A percentile compares a stretch with the other conserved stretches of the same genome.
Evolutionary conservation across 2,113 vertebrate genomes (phyloP).

Genomic region (Nannospalax galili): DNA sequence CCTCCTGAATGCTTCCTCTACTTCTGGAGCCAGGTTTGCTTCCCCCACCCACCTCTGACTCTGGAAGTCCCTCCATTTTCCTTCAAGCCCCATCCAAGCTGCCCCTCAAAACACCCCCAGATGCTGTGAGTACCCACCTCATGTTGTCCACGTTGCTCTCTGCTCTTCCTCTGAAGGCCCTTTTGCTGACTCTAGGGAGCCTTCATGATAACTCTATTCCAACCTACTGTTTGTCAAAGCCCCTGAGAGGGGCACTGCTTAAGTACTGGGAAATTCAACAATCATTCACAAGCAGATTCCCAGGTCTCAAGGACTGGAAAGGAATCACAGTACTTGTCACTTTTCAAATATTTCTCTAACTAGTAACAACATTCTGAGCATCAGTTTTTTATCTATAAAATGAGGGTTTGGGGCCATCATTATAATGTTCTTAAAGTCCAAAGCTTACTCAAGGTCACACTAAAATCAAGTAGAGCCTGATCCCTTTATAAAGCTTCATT

Average conservation of each 20-base stretch:
- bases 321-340: background rate
- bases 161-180: background rate
- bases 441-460: background rate
- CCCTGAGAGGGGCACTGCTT: background rate
- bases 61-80: background rate
- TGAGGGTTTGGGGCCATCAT: background rate
- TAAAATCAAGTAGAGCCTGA: background rate
- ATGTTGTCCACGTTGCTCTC: background rate
- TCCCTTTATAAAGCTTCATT: background rate
- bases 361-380: background rate
- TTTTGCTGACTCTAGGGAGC: background rate
- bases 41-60: background rate
- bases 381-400: background rate
- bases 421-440: background rate
- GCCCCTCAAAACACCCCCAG: background rate
- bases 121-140: background rate
- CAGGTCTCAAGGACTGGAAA: background rate
- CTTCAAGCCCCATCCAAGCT: background rate
- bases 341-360: slow-evolving; percentile 49
- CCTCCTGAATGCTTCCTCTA: background rate
- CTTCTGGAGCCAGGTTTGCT: background rate
- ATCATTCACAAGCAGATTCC: background rate
- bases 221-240: background rate
- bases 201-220: background rate
- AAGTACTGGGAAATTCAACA: slow-evolving; percentile 6